Evolutionary conservation across 2,888 invertebrate species (phyloP), one percentile per base, ranked within the genome.

Genomic region (Dorcus hopei): DNA sequence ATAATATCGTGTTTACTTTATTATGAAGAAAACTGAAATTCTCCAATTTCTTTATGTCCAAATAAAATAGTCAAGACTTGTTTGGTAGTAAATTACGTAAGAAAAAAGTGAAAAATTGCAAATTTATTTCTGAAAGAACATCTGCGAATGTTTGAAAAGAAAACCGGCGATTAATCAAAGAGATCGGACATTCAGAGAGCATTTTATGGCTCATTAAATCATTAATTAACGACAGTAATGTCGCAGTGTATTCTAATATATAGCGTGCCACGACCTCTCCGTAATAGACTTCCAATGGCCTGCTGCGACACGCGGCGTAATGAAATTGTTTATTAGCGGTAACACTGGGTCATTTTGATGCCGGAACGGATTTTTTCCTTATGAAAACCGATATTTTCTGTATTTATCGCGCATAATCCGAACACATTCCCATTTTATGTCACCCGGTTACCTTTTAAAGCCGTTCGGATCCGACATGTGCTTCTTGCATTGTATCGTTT

Each of bases 161-260:
- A 51, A 56, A 45, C 56, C 38, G 41, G 51, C 39, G 23, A 56
- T 56, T 50, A 43, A 56, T 56, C 51, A 56, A 43, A 50, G 56
- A 51, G 47, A 38, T 43, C 45, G 51, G 50, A 56, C 56, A 56
- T 56, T 50, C 26, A 33, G 50, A 50, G 51, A 50, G 56, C 45
- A 56, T 56, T 56, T 56, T 56, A 56, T 51, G 39, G 50, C 42
- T 50, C 56, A 56, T 56, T 56, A 56, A 56, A 56, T 56, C 51
- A 56, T 56, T 56, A 56, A 56, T 56, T 56, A 56, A 56, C 56
- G 56, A 56, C 51, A 56, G 51, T 45, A 56, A 50, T 56, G 56
- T 56, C 56, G 43, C 51, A 40, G 56, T 49, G 41, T 42, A 56
- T 56, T 56, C 51, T 50, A 56, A 56, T 56, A 50, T 56, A 56